Base-by-base conservation (phyloP, 2,113 vertebrate species). In the Menura novaehollandiae region DNA sequence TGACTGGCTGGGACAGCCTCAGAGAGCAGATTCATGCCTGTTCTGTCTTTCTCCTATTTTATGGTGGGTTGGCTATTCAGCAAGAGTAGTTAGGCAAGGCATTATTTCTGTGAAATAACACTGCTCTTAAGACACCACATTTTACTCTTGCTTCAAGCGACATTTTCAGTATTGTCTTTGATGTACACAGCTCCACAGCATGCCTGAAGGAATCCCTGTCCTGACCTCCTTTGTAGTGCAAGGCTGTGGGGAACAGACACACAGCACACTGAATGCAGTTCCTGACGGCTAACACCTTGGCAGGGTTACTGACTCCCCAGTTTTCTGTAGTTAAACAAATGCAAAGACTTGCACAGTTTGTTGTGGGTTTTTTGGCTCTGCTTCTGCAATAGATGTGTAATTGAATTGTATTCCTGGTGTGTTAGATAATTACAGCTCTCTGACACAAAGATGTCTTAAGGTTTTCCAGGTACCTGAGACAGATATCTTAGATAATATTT, bases 1-100 rank as follows among this genome's bases (percentile, higher is more conserved):
- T 56, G 30, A 23, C 56, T 41, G 13, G 16, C 19, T 0, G 0
- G 3, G 15, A 18, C 6, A 66, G 30, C 33, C 26, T 43, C 32
- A 18, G 20, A 60, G 7, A 37, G 39, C 33, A 30, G 39, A 39
- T 22, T 43, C 30, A 13, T 9, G 27, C 32, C 39, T 47, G 15
- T 5, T 22, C 13, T 56, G 7, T 10, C 1, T 23, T 62, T 26
- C 78, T 67, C 18, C 30, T 52, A 0, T 60, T 78, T 58, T 30
- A 13, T 41, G 14, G 15, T 43, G 26, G 13, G 23, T 2, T 64
- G 49, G 26, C 41, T 83, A 6, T 49, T 83, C 52, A 43, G 63
- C 20, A 47, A 60, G 23, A 24, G 10, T 6, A 44, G 30, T 27
- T 85, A 78, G 47, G 28, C 19, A 63, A 49, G 37, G 16, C 1